Conservation (phyloP, 2,888 invertebrate species). For the Xestoiulus laeticollis region DNA sequence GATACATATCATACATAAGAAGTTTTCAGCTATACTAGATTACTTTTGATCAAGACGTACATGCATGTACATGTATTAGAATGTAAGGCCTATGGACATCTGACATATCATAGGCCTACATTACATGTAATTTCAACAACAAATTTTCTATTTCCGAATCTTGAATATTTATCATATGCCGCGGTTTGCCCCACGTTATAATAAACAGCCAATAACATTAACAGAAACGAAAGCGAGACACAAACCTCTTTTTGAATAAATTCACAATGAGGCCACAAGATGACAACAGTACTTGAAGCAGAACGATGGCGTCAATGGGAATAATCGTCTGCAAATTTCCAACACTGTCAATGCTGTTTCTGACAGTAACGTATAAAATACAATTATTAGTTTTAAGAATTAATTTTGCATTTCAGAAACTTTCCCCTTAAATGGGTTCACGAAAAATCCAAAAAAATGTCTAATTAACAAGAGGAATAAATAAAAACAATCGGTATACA, state of each 20-base stretch:
- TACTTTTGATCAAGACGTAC: too few relatives aligned
- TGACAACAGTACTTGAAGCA: background rate
- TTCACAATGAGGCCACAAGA: background rate
- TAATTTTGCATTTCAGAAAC: background rate
- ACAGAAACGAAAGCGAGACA: background rate
- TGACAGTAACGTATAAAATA: background rate
- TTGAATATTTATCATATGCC: too few relatives aligned
- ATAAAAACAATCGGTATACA: background rate
- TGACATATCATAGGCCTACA: too few relatives aligned
- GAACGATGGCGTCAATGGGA: background rate
- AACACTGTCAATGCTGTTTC: background rate
- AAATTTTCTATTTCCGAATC: too few relatives aligned
- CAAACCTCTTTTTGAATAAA: background rate
- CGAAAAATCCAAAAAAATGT: too few relatives aligned
- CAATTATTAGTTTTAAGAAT: background rate
- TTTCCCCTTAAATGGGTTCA: too few relatives aligned
- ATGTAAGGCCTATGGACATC: too few relatives aligned
- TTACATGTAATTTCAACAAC: too few relatives aligned
- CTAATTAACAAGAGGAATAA: background rate
- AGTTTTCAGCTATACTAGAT: too few relatives aligned
- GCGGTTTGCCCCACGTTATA: too few relatives aligned
- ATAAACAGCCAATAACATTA: background rate
- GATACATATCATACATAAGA: too few relatives aligned
- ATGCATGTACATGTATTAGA: too few relatives aligned
- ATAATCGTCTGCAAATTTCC: background rate